These are phyloP conservation scores for Maccullochella peelii DNA, from an alignment of 2,113 vertebrate genomes.

Conservation along the genomic window DNA sequence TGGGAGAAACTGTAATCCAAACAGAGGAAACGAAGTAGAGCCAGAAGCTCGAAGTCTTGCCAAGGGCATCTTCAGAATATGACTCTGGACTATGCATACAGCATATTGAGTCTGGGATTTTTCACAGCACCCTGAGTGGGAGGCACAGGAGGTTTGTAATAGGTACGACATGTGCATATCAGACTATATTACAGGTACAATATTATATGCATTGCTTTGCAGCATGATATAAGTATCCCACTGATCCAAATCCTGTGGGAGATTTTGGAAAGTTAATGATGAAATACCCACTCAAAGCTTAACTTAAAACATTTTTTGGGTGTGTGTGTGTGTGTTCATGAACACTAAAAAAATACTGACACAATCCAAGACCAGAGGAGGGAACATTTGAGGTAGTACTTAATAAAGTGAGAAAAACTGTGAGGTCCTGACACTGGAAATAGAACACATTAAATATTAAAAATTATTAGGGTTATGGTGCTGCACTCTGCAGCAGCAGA, in stretches of 20 bases:
- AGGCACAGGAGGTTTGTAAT: constrained; percentile 1
- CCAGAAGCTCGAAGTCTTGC: constrained; percentile 21
- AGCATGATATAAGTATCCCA: background rate
- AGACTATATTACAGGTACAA: constrained; percentile 26
- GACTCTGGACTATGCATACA: constrained; percentile 39
- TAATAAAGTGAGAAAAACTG: constrained; percentile 27
- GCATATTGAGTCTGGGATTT: constrained; percentile 62
- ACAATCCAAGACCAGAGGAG: constrained; percentile 8
- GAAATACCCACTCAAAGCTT: constrained; percentile 10
- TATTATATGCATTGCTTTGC: background rate
- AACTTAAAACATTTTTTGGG: background rate
- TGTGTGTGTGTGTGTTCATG: background rate
- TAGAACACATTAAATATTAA: constrained; percentile 58
- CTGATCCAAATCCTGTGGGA: constrained; percentile 13
- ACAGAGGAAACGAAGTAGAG: constrained; percentile 8
- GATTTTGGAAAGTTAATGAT: constrained; percentile 10
- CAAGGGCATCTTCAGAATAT: constrained; percentile 42
- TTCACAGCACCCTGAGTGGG: constrained; percentile 31
- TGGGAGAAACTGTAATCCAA: constrained; percentile 21
- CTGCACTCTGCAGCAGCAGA: background rate
- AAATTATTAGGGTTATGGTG: constrained; percentile 16
- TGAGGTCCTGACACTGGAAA: constrained; percentile 38
- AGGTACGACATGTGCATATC: constrained; percentile 14
- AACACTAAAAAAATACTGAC: background rate
- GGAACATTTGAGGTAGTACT: background rate